Evolutionary conservation across 2,888 invertebrate species (phyloP), one percentile per base, ranked within the genome.

Genomic region (Conops quadrifasciatus): DNA sequence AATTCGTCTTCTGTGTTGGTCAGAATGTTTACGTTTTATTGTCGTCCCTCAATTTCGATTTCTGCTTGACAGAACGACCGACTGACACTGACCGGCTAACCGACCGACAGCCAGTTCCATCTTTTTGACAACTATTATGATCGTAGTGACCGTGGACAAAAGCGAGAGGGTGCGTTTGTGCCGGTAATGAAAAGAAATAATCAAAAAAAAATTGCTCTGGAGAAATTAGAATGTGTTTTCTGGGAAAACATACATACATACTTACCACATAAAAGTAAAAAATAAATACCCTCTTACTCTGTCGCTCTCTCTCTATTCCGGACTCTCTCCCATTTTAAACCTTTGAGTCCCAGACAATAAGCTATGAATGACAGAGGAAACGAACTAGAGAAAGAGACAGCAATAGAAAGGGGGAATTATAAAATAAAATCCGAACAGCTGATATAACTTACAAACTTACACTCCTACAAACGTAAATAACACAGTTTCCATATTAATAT

Each of bases 31-130:
- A 7, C 9, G 4, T 36, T 36, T 9, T 36, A 36, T 36, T 36
- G 9, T 36, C n/a, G n/a, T 36, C 9, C 36, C 9, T 9, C 5
- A 36, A 36, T 36, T 36, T 36, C 36, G 36, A 7, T 36, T 36
- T 7, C 36, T 7, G 4, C 9, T 36, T 36, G 36, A 36, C 36
- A 36, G 9, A 4, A 36, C 4, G 9, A 36, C 36, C n/a, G 62
- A 24, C n/a, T 30, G 30, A 24, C 13, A 11, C 19, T 15, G 1
- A 30, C 11, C 30, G 65, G 47, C 65, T 1, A 47, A 49, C 49
- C 7, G 0, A 62, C n/a, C 36, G 21, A 45, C 62, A 5, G 65
- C 19, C 51, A 49, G 49, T 51, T 51, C 28, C 65, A 65, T 65
- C 53, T 65, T 7, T 36, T 28, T 65, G 19, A 51, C 65, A 49